Conservation (phyloP, 2,888 invertebrate genomes). For the Smittia sp. region DNA sequence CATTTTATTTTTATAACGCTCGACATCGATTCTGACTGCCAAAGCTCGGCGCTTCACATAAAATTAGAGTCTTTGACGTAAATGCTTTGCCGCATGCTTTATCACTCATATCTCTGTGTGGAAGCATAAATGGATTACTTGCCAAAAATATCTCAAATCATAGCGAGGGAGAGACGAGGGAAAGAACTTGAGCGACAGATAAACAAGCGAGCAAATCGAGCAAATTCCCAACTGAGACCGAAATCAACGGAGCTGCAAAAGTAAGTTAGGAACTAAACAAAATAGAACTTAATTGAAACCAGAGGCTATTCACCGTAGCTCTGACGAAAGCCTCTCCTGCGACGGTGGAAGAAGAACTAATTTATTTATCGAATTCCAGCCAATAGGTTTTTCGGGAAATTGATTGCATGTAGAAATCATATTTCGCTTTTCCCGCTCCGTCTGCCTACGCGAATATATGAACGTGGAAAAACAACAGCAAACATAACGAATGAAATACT, state of each 20-base stretch:
- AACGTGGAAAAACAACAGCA: slow-evolving; percentile 29
- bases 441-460: slow-evolving; percentile 16
- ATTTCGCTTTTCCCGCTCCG: slow-evolving; percentile 5
- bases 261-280: slow-evolving; percentile 13
- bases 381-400: slow-evolving; percentile 22
- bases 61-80: no score
- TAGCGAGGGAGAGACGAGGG: not conserved
- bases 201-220: slow-evolving; percentile 16
- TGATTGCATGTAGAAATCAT: slow-evolving; percentile 39
- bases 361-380: slow-evolving; percentile 13
- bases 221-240: not conserved
- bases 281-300: slow-evolving; percentile 39
- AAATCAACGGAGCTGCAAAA: not conserved
- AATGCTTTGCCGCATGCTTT: no score
- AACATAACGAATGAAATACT: slow-evolving; percentile 40
- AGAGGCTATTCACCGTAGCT: slow-evolving; percentile 26
- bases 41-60: no score
- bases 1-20: no score
- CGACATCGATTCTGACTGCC: no score
- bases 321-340: not conserved
- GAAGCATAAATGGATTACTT: no score
- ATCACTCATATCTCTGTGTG: no score
- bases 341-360: slow-evolving; percentile 10
- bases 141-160: no score
- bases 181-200: not conserved